Base-by-base conservation (phyloP, 2,113 vertebrate genomes). In the Protobothrops flavoviridis region DNA sequence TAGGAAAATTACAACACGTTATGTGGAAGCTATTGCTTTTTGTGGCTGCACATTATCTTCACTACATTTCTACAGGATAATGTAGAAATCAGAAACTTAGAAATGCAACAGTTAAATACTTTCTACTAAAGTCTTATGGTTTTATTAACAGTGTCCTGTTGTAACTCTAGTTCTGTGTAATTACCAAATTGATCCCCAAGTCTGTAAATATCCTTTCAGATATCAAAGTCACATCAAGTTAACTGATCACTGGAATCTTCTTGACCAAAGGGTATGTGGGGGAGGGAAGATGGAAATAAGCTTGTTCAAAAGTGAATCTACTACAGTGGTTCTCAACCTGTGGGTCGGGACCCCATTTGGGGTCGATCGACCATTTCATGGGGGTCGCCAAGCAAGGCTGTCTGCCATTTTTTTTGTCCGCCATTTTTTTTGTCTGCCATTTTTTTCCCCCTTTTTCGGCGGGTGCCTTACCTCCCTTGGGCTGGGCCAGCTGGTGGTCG, bases 71-170 rank as follows among this genome's bases (percentile, higher is more conserved):
- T 85, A 59, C 21, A 92, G 33, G n/a, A 52, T 50, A n/a, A 96
- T 96, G 97, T 97, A 98, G 98, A 97, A 97, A 97, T 88, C 87
- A 88, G 93, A 87, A 97, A 96, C 94, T 96, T 97, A 87, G 92
- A 95, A 95, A 94, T 81, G 17, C 94, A 97, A 96, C 95, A 97
- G 96, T 97, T 96, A 94, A 96, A 96, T 95, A 96, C 97, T 97
- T 96, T 93, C 94, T 85, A 94, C 95, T 94, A 95, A 55, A 94
- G 94, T 93, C 21, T 91, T 87, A 90, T 2, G 3, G 85, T 93
- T 95, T 94, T 52, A 81, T 93, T 96, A 91, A 94, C 64, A 96
- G 92, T 97, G 97, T 93, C 97, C 92, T 87, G 91, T 94, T 96
- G 95, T 89, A 29, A 53, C 29, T 92, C 1, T 81, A 89, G 1